phyloP scores from a whole-genome alignment of 2,888 invertebrate species.

The Anthophora plumipes region DNA sequence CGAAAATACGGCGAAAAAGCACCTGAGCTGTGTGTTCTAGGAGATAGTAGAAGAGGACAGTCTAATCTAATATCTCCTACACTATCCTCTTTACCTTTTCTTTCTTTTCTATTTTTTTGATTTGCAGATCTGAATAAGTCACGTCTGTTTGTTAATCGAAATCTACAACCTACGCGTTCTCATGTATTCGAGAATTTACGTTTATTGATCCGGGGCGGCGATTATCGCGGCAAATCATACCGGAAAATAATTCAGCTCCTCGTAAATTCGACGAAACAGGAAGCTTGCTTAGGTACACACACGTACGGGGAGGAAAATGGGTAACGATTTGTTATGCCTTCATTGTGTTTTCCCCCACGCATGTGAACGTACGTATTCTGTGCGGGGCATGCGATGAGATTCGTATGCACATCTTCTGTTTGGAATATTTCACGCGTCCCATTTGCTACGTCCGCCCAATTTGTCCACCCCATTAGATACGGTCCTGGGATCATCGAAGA shows the following conservation, averaged over 20 bases:
- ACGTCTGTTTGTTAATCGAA: background rate
- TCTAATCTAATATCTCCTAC: background rate
- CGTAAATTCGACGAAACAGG: background rate
- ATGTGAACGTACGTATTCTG: background rate
- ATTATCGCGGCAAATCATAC: constrained; percentile 13
- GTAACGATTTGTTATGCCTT: constrained; percentile 8
- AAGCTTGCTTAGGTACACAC: constrained; percentile 1
- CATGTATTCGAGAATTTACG: background rate
- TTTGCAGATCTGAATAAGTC: background rate
- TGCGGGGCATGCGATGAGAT: constrained; percentile 7
- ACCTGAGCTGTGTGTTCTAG: too few species aligned
- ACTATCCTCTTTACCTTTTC: too few species aligned
- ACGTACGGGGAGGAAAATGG: constrained; percentile 2
- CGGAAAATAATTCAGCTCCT: background rate
- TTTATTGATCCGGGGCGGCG: background rate
- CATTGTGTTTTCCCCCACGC: constrained; percentile 5
- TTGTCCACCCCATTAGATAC: constrained; percentile 11
- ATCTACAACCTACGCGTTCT: background rate
- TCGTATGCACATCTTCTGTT: constrained; percentile 18
- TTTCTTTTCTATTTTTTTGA: too few species aligned
- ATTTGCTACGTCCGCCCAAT: constrained; percentile 11
- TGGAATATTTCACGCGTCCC: constrained; percentile 34
- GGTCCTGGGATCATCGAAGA: background rate
- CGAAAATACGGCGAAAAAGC: constrained; percentile 21
- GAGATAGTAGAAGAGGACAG: too few species aligned